A percentile compares a stretch with the other conserved stretches of the same genome.
phyloP scores from a whole-genome alignment of 1,140 invertebrate genomes.

The Sipha flava region DNA sequence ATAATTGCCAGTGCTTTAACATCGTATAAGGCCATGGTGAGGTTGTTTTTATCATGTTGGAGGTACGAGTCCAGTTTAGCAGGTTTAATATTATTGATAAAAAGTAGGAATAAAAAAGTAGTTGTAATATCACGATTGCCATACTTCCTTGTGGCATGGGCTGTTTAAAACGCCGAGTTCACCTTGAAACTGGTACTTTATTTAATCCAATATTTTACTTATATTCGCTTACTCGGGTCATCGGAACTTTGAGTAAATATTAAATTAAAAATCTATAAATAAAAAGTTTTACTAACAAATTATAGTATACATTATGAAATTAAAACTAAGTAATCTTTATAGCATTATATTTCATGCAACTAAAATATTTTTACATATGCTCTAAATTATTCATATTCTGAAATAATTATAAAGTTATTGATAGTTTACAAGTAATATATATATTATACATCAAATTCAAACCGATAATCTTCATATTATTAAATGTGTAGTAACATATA shows the following conservation, averaged over 20 bases:
- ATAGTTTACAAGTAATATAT: too few relatives aligned
- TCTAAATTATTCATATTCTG: too few relatives aligned
- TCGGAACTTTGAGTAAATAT: background rate
- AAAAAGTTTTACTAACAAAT: too few relatives aligned
- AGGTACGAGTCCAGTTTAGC: conserved; percentile 4
- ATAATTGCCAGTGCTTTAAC: background rate
- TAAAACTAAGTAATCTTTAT: too few relatives aligned
- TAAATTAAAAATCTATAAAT: background rate
- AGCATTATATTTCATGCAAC: too few relatives aligned
- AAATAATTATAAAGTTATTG: too few relatives aligned
- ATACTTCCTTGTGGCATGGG: background rate
- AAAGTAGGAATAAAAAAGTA: background rate
- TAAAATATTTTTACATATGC: too few relatives aligned
- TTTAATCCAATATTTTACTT: background rate
- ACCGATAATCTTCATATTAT: too few relatives aligned
- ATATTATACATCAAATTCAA: too few relatives aligned
- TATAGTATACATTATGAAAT: too few relatives aligned
- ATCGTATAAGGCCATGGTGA: conserved; percentile 7
- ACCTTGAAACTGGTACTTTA: conserved; percentile 24
- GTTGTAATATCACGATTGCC: background rate
- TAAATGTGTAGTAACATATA: too few relatives aligned
- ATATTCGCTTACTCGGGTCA: background rate
- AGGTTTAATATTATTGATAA: background rate
- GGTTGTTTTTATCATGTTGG: background rate
- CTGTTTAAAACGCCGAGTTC: background rate